A percentile compares a stretch with the other conserved stretches of the same genome.
Conservation (phyloP, 2,888 invertebrate genomes). For the Hylaea fasciaria region DNA sequence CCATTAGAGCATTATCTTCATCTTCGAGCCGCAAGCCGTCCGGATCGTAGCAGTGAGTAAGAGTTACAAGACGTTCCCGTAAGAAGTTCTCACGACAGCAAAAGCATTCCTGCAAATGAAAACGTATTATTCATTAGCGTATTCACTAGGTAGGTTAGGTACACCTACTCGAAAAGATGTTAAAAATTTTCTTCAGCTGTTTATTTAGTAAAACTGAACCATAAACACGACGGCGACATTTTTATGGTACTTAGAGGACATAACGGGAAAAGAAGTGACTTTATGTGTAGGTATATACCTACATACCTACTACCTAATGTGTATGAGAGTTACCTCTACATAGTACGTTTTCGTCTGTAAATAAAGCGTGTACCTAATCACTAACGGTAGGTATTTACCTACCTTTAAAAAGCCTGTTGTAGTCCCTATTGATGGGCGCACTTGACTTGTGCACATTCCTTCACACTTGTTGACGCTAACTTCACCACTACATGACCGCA, state of each 20-base stretch:
- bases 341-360: too few relatives aligned
- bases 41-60: constrained; percentile 94
- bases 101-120: constrained; percentile 91
- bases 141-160: too few relatives aligned
- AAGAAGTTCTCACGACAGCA: constrained; percentile 96
- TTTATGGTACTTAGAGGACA: too few relatives aligned
- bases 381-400: constrained; percentile 28
- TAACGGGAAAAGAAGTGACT: too few relatives aligned
- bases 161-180: too few relatives aligned
- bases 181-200: too few relatives aligned
- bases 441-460: constrained; percentile 95
- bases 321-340: too few relatives aligned
- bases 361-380: too few relatives aligned
- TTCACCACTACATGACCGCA: constrained; percentile 95
- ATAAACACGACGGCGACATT: too few relatives aligned
- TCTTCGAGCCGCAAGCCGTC: constrained; percentile 91
- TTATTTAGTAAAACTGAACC: too few relatives aligned
- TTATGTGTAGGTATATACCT: too few relatives aligned
- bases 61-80: constrained; percentile 90
- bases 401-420: constrained; percentile 96
- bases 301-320: too few relatives aligned
- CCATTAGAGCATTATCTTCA: constrained; percentile 90
- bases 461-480: constrained; percentile 97
- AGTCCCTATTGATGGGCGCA: constrained; percentile 95
- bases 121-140: not conserved